Conservation (phyloP, 2,888 invertebrate genomes). For the Miltochrista miniata region DNA sequence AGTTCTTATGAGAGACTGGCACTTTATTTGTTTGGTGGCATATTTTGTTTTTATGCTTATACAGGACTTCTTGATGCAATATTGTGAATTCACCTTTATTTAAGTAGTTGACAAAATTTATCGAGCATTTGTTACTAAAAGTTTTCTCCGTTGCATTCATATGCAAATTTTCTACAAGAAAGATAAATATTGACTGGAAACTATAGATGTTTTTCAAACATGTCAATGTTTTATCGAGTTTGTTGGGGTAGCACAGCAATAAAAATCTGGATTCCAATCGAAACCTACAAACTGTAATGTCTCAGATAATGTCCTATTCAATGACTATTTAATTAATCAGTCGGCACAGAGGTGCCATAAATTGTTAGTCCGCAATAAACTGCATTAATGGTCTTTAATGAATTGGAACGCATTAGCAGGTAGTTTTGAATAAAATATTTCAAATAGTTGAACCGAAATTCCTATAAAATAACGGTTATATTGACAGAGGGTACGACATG, state of each 20-base stretch:
- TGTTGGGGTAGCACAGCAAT: constrained; percentile 30
- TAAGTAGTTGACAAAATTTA: too few species aligned
- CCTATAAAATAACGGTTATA: constrained; percentile 65
- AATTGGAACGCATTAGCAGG: constrained; percentile 76
- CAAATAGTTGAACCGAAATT: constrained; percentile 49
- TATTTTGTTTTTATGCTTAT: not conserved
- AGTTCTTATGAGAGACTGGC: constrained; percentile 8
- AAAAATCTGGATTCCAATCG: constrained; percentile 43
- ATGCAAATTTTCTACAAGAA: too few species aligned
- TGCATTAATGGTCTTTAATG: constrained; percentile 74
- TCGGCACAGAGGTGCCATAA: constrained; percentile 54
- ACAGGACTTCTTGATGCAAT: too few species aligned
- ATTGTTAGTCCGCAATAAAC: constrained; percentile 67
- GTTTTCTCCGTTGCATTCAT: too few species aligned
- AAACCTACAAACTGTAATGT: constrained; percentile 41
- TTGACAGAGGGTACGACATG: constrained; percentile 44
- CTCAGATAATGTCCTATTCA: constrained; percentile 56
- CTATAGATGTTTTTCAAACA: constrained; percentile 8
- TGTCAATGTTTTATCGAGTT: constrained; percentile 24
- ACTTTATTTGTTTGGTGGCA: constrained; percentile 5
- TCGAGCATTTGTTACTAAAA: too few species aligned
- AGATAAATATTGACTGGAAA: too few species aligned
- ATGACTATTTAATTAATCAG: constrained; percentile 74
- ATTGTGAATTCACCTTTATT: too few species aligned
- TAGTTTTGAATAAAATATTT: constrained; percentile 65